These are phyloP conservation scores for Cryptotis parvus DNA, from an alignment of 2,113 vertebrate species.

Conservation along the genomic window DNA sequence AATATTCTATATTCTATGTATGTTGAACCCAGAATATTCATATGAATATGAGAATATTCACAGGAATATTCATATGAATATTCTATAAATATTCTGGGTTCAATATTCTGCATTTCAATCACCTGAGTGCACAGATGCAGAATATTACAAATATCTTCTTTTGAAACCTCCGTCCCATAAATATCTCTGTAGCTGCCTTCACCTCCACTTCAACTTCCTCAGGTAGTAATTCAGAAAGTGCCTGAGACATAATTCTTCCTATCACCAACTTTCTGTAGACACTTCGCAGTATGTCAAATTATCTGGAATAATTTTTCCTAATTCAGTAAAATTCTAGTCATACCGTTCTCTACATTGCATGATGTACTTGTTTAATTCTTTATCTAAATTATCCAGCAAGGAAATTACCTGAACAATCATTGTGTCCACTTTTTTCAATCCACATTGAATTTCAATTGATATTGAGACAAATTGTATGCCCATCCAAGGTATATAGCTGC, in stretches of 20 bases:
- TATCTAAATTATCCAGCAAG: slow-evolving; percentile 97
- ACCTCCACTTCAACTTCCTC: slow-evolving; percentile 97
- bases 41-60: no score
- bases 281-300: slow-evolving; percentile 96
- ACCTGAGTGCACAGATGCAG: slow-evolving; percentile 97
- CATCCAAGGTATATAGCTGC: slow-evolving; percentile 97
- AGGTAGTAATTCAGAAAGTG: slow-evolving; percentile 94
- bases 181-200: slow-evolving; percentile 97
- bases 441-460: slow-evolving; percentile 99
- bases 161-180: slow-evolving; percentile 99
- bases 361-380: slow-evolving; percentile 98
- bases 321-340: slow-evolving; percentile 98
- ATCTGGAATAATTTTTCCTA: slow-evolving; percentile 97
- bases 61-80: no score
- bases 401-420: slow-evolving; percentile 99
- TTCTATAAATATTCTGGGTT: no score
- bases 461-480: slow-evolving; percentile 98
- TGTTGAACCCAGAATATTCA: no score
- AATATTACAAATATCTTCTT: slow-evolving; percentile 97
- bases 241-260: slow-evolving; percentile 94
- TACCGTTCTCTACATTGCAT: slow-evolving; percentile 99
- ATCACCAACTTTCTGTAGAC: slow-evolving; percentile 94
- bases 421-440: slow-evolving; percentile 99
- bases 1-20: no score
- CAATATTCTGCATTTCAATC: slow-evolving; percentile 97